These are phyloP conservation scores for Lasioglossum vierecki DNA, from an alignment of 2,888 invertebrate species.

Conservation along the genomic window DNA sequence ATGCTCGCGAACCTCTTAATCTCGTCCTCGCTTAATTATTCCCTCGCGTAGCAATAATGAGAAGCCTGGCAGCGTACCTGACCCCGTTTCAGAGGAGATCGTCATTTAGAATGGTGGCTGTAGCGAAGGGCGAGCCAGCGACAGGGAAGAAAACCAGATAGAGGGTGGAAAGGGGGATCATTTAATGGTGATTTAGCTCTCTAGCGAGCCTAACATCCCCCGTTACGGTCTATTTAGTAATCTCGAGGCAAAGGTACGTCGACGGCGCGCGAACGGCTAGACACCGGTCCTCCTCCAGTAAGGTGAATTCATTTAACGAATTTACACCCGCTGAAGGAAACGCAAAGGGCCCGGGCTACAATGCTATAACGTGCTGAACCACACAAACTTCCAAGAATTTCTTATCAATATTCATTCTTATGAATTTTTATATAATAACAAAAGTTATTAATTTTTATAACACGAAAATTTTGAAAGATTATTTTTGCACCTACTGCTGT, in stretches of 20 bases:
- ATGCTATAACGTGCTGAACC: not conserved
- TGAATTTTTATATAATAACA: no score
- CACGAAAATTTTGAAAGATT: not conserved
- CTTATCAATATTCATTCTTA: no score
- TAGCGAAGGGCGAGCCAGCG: conserved; percentile 26
- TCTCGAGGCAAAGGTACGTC: conserved; percentile 39
- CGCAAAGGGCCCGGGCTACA: not conserved
- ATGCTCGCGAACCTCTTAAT: conserved; percentile 62
- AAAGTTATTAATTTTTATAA: no score
- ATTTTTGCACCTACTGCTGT: not conserved
- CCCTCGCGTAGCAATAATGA: conserved; percentile 67
- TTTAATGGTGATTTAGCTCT: conserved; percentile 58
- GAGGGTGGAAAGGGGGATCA: conserved; percentile 16
- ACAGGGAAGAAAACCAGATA: conserved; percentile 25
- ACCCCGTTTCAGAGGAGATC: conserved; percentile 62
- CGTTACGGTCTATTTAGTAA: conserved; percentile 57
- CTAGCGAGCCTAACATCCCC: conserved; percentile 31
- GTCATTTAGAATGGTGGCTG: conserved; percentile 50
- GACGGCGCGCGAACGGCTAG: conserved; percentile 8
- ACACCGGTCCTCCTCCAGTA: conserved; percentile 27
- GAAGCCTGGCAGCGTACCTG: conserved; percentile 58
- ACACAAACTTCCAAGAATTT: not conserved
- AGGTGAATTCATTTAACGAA: conserved; percentile 53
- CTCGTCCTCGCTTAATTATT: conserved; percentile 66
- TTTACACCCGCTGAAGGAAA: conserved; percentile 20